A percentile compares a stretch with the other conserved stretches of the same genome.
Conservation (phyloP, 2,113 vertebrate genomes). For the Oreotrochilus melanogaster region DNA sequence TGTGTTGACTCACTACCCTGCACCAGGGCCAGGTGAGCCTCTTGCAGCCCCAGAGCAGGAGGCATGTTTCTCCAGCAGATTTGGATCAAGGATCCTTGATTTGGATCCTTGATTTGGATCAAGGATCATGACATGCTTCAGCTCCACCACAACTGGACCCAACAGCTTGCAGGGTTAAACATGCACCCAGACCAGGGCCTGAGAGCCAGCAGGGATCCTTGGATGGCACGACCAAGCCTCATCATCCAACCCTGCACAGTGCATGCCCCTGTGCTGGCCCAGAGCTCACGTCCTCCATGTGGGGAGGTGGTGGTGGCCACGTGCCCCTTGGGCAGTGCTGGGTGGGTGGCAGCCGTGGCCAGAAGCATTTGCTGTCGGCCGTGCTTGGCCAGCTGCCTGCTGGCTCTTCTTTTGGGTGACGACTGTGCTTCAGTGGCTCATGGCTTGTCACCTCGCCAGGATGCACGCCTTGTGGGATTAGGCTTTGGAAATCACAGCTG, state of each 20-base stretch:
- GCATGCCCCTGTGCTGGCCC: fast-evolving
- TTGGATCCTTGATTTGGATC: no score
- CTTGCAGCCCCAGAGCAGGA: background rate
- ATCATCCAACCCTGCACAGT: fast-evolving
- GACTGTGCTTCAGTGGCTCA: background rate
- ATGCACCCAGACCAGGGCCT: fast-evolving
- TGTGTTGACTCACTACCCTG: fast-evolving
- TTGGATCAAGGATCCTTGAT: no score
- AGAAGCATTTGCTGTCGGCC: background rate
- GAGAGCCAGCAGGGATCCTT: background rate
- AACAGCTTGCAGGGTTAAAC: background rate
- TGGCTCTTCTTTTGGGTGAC: background rate
- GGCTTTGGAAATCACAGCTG: background rate
- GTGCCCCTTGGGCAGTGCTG: fast-evolving
- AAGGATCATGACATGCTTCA: background rate
- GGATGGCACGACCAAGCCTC: background rate
- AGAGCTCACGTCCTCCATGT: fast-evolving
- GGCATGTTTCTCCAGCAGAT: background rate
- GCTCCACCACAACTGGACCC: background rate
- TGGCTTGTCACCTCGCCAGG: constrained; percentile 4
- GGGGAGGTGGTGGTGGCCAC: fast-evolving
- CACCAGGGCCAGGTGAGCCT: background rate
- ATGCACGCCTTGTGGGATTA: background rate
- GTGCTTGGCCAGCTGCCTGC: background rate
- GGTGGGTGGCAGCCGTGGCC: fast-evolving